Conservation (phyloP, 2,888 invertebrate species). For the Caenorhabditis zanzibari region DNA sequence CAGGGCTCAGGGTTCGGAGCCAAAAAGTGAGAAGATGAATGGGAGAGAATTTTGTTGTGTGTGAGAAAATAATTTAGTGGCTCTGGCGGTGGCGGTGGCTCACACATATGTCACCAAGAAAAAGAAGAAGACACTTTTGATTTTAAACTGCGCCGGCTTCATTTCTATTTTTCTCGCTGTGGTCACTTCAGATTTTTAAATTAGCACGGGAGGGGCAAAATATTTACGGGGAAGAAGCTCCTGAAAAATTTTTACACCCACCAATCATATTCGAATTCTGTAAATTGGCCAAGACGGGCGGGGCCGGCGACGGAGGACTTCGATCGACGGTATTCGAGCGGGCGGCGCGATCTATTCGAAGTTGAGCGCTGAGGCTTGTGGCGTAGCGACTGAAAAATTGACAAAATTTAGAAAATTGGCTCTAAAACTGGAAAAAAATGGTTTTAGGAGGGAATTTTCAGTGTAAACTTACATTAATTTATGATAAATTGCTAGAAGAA, state of each 20-base stretch:
- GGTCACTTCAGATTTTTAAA: constrained; percentile 53
- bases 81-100: background rate
- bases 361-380: constrained; percentile 78
- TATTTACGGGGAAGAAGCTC: background rate
- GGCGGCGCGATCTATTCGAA: constrained; percentile 72
- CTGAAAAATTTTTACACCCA: constrained; percentile 22
- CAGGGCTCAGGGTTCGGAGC: background rate
- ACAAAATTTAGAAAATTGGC: background rate
- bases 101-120: constrained; percentile 7
- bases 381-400: constrained; percentile 75
- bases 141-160: constrained; percentile 34
- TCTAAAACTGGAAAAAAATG: background rate
- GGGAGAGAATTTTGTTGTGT: constrained; percentile 21
- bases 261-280: constrained; percentile 73
- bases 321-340: constrained; percentile 62
- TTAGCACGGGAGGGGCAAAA: constrained; percentile 7
- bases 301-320: constrained; percentile 69
- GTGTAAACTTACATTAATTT: background rate
- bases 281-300: constrained; percentile 54
- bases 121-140: constrained; percentile 20
- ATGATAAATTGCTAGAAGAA: background rate
- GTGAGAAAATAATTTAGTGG: constrained; percentile 49
- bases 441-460: background rate
- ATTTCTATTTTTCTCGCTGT: constrained; percentile 7
- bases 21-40: constrained; percentile 28